Percentiles rank a stretch among this genome's conserved stretches.
Evolutionary conservation across 2,888 invertebrate species (phyloP).

Genomic region (Melanargia galathea): DNA sequence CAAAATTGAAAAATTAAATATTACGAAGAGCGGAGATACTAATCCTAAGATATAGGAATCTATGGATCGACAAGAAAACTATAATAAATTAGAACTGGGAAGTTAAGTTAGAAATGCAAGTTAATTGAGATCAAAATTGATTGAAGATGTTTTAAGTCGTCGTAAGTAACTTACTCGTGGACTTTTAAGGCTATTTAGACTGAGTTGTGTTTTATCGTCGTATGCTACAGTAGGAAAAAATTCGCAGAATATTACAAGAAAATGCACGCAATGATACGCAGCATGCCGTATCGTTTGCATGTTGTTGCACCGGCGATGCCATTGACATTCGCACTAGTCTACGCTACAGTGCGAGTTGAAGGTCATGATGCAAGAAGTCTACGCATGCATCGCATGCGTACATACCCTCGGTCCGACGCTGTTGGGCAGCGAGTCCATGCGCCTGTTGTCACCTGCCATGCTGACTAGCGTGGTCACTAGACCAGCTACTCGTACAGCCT

Average conservation of each 20-base stretch:
- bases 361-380: conserved; percentile 30
- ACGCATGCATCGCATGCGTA: conserved; percentile 42
- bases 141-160: not conserved
- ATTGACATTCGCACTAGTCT: not conserved
- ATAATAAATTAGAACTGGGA: not conserved
- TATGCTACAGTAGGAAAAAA: no score
- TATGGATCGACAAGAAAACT: not conserved
- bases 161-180: not conserved
- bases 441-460: conserved; percentile 86
- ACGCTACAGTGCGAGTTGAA: conserved; percentile 35
- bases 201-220: no score
- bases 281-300: no score
- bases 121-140: not conserved
- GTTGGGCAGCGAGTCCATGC: conserved; percentile 78
- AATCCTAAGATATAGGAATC: not conserved
- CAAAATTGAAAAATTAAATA: not conserved
- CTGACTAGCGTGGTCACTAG: conserved; percentile 92
- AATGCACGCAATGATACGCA: no score
- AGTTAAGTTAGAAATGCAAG: not conserved
- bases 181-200: not conserved
- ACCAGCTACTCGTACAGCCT: conserved; percentile 91
- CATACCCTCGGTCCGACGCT: conserved; percentile 81
- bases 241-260: no score
- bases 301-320: no score
- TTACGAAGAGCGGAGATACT: not conserved